Percentiles rank a stretch among this genome's conserved stretches.
These are phyloP conservation scores for Catotricha subobsoleta DNA, from an alignment of 2,888 invertebrate genomes.

Conservation along the genomic window DNA sequence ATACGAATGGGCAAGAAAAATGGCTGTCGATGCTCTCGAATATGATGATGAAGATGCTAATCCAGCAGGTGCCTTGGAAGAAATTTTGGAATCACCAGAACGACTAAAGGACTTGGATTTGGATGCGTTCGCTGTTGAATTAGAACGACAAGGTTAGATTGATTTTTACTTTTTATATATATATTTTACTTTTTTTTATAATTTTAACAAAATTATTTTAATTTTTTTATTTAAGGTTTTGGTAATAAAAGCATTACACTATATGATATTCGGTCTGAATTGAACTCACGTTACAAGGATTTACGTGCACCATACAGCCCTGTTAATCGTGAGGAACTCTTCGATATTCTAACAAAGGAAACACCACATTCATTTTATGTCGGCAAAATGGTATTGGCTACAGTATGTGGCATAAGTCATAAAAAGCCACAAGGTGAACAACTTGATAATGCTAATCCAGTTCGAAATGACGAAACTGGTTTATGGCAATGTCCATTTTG, in stretches of 20 bases:
- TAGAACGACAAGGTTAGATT: constrained; percentile 58
- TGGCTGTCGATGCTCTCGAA: constrained; percentile 98
- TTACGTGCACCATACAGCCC: constrained; percentile 59
- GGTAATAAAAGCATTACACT: constrained; percentile 85
- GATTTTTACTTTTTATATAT: too few species aligned
- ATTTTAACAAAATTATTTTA: too few species aligned
- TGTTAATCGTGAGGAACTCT: constrained; percentile 70
- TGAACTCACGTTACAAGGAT: constrained; percentile 88
- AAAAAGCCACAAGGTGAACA: constrained; percentile 84
- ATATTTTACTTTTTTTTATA: too few species aligned
- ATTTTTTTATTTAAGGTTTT: constrained; percentile 30
- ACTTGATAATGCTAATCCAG: constrained; percentile 88
- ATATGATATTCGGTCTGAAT: constrained; percentile 90
- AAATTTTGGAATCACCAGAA: constrained; percentile 90
- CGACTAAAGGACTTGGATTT: constrained; percentile 88
- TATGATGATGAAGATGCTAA: constrained; percentile 95
- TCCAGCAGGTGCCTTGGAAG: constrained; percentile 92
- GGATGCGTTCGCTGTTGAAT: constrained; percentile 95
- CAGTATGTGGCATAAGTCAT: constrained; percentile 65
- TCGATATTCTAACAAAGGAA: constrained; percentile 92
- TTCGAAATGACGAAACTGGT: constrained; percentile 83
- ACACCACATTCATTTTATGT: constrained; percentile 85
- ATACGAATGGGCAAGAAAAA: constrained; percentile 99
- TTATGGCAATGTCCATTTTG: constrained; percentile 98
- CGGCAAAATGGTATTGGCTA: constrained; percentile 67